Evolutionary conservation across 2,888 invertebrate species (phyloP), one percentile per base, ranked within the genome.

Genomic region (Drosophila melanosoma): DNA sequence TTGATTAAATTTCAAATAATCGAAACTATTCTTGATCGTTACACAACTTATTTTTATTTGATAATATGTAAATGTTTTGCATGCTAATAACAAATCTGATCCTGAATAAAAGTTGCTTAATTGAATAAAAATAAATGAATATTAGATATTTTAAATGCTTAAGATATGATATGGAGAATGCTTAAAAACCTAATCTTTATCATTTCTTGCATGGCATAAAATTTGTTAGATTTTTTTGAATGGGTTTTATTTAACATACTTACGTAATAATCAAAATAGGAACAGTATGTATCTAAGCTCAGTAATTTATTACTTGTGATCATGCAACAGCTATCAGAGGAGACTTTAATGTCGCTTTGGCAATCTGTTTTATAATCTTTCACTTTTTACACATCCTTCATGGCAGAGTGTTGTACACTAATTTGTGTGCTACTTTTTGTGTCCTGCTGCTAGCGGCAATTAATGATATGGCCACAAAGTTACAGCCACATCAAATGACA

Each of bases 381-480:
- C 26, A 23, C 2, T 36, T 49, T 49, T 40, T 69, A 10, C 35
- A 56, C 42, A 26, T 51, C 59, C 53, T 17, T 68, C 49, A 38
- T 67, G 63, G 65, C 62, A 71, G 48, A 53, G 72, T 69, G 68
- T 70, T 81, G 56, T 72, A 57, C 87, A 78, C 74, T 87, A 81
- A 89, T 83, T 90, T 79, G 84, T 73, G 84, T 72, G 71, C 48
- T 54, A 67, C 62, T 65, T 80, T 89, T 88, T 83, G 57, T 73
- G 60, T 42, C 58, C 72, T 52, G 73, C 67, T 49, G 71, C 89
- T 71, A 68, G 89, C 87, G 89, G 87, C 85, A 86, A 86, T 86
- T 86, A 86, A 86, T 86, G 89, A 86, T 86, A 89, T 86, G 87
- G 87, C 85, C 85, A 84, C 90, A 85, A 88, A 84, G 84, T 89